Evolutionary conservation across 2,113 vertebrate species (phyloP).

Genomic region (Phaethon lepturus): DNA sequence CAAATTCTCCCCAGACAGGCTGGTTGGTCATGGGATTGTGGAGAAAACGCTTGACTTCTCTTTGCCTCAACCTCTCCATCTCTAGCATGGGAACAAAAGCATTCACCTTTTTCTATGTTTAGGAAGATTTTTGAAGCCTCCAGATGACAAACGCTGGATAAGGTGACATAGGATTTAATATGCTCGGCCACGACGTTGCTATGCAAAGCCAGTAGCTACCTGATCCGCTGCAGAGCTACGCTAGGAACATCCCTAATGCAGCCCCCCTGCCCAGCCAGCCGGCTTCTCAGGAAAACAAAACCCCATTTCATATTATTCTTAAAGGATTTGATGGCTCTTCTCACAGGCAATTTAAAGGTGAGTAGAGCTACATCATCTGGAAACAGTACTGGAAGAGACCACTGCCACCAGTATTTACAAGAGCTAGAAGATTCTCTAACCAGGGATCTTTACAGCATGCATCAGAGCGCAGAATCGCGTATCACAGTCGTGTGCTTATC

Average conservation of each 20-base stretch:
- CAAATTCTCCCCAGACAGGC: not conserved
- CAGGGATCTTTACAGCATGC: not conserved
- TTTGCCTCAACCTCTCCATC: not conserved
- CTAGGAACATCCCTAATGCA: constrained; percentile 9
- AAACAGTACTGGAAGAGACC: not conserved
- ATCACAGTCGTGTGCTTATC: accelerated
- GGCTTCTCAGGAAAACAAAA: not conserved
- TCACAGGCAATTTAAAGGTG: not conserved
- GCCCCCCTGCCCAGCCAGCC: not conserved
- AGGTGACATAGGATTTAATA: not conserved
- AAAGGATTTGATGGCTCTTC: not conserved
- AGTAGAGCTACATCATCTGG: not conserved
- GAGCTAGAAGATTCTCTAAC: not conserved
- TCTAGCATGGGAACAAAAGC: not conserved
- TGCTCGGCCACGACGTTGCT: not conserved
- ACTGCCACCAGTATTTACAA: not conserved
- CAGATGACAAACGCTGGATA: not conserved
- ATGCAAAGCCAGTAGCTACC: constrained; percentile 3
- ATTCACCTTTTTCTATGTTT: not conserved
- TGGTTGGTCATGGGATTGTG: not conserved
- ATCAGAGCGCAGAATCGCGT: not conserved
- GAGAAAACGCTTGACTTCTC: not conserved
- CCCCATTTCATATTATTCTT: not conserved
- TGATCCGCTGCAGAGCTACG: constrained; percentile 18
- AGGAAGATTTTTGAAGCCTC: not conserved